These are phyloP conservation scores for Macrosiphum euphorbiae DNA, from an alignment of 2,888 invertebrate genomes.

Conservation along the genomic window DNA sequence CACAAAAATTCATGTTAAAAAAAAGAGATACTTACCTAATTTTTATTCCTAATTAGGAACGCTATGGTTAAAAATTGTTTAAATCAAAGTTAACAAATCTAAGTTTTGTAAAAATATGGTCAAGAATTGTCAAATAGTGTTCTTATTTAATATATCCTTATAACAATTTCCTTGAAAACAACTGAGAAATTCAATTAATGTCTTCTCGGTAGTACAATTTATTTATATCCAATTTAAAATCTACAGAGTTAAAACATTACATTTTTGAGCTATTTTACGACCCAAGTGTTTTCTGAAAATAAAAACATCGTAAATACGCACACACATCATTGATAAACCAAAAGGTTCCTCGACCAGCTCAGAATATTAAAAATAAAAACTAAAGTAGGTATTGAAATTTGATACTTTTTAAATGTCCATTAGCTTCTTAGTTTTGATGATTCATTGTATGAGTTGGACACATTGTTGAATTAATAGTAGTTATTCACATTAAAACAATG, in stretches of 20 bases:
- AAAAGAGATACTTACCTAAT: neutral
- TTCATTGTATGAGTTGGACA: too few relatives aligned
- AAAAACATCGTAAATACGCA: neutral
- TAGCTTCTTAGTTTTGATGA: neutral
- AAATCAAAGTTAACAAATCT: neutral
- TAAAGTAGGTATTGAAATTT: neutral
- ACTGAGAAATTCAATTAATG: neutral
- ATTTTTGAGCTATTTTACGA: constrained; percentile 4
- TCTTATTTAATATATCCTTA: neutral
- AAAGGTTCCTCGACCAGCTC: neutral
- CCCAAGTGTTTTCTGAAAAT: neutral
- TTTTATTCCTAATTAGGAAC: neutral
- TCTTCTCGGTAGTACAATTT: neutral
- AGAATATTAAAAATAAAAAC: neutral
- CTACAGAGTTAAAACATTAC: neutral
- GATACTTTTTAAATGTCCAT: neutral
- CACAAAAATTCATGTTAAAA: neutral
- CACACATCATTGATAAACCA: neutral
- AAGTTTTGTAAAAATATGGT: neutral
- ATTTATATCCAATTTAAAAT: neutral
- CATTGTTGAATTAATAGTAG: neutral
- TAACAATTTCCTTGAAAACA: neutral
- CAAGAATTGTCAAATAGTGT: neutral
- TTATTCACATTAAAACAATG: neutral
- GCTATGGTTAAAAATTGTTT: neutral